Base-by-base conservation (phyloP, 2,113 vertebrate genomes). In the Cercopithecus mona region DNA sequence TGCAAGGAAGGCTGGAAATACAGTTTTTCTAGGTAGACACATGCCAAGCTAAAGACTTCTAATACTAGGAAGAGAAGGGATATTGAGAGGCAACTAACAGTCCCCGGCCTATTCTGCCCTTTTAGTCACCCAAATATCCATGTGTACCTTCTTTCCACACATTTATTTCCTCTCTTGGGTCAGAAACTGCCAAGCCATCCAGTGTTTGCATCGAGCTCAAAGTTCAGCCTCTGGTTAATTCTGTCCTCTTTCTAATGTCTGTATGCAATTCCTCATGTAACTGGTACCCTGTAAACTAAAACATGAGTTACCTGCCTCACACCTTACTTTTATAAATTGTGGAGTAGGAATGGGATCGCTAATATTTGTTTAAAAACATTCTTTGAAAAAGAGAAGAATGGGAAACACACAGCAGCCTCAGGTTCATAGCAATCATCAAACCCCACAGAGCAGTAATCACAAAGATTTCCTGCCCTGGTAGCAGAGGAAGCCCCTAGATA, bases 171-270 rank as follows among this genome's bases (percentile, higher is more conserved):
- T 64, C 68, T 91, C 55, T 76, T 2, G 13, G 30, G 57, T 20
- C 35, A 89, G 30, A 70, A 66, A 88, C n/a, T 30, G 79, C 14
- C 55, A 35, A 52, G 84, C 25, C 30, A 40, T 52, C 23, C 40
- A 91, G 25, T 79, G 83, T 88, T 78, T 59, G 38, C 52, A 92
- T 84, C 64, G 30, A 89, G 55, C 52, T 85, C 30, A 66, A 95
- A 87, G 55, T 66, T 86, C 79, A 96, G 52, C 66, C 45, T 88
- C 72, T 89, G 30, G 8, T 88, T 96, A 76, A 68, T 84, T 93
- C 48, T 55, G n/a, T 88, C n/a, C 25, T 81, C 27, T 89, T 85
- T 70, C 55, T 52, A 76, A 86, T 3, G 22, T 55, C 30, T 35
- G 61, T 22, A 32, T 86, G 16, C 50, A 48, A 64, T 72, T 92